Percentiles rank a stretch among this genome's conserved stretches.
Evolutionary conservation across 2,888 invertebrate genomes (phyloP).

Genomic region (Cheilosia urbana): DNA sequence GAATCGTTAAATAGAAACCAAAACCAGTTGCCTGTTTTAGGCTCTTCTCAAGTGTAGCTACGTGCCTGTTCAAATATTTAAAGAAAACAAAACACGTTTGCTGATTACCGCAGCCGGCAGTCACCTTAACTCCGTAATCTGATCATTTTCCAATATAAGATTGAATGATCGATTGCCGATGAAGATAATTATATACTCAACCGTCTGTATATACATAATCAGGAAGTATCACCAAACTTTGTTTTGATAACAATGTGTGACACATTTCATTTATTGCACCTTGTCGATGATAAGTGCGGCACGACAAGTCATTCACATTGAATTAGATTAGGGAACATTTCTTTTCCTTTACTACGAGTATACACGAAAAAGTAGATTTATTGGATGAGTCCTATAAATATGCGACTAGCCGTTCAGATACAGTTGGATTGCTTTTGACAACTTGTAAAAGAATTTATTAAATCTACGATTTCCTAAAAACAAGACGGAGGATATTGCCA

Average conservation of each 20-base stretch:
- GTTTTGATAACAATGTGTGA: slow-evolving; percentile 19
- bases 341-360: neutral
- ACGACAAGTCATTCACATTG: slow-evolving; percentile 4
- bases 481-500: no score
- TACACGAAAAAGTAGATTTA: neutral
- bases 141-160: neutral
- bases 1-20: no score
- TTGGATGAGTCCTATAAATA: neutral
- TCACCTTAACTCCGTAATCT: neutral
- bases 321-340: slow-evolving; percentile 1
- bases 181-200: neutral
- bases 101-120: neutral
- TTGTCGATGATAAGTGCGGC: slow-evolving; percentile 20
- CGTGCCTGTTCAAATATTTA: neutral
- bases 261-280: slow-evolving; percentile 32
- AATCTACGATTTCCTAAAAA: no score
- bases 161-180: slow-evolving; percentile 20
- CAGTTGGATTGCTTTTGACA: no score
- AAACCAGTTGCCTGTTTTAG: no score
- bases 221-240: slow-evolving; percentile 20
- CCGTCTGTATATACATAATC: neutral
- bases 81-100: neutral
- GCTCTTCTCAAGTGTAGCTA: no score
- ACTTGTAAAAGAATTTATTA: no score
- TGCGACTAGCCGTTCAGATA: no score